Evolutionary conservation across 2,113 vertebrate genomes (phyloP), one percentile per base, ranked within the genome.

Genomic region (Phoxinus phoxinus): DNA sequence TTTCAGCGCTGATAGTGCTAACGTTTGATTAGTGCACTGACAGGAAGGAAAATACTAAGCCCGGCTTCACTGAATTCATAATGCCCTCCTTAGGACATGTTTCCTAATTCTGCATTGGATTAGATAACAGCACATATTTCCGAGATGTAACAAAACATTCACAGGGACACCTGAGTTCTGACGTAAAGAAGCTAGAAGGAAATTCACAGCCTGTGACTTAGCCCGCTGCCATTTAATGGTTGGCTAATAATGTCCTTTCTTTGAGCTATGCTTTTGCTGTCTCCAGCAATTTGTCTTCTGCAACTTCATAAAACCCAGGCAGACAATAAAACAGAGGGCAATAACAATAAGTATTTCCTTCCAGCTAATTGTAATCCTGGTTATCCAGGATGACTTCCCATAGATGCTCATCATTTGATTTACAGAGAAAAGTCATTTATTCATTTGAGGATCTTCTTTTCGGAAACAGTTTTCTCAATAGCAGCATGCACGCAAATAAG

Each of bases 51-150:
- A 88, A 89, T 77, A 81, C 78, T 89, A 92, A 93, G 92, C 89
- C 87, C 85, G 88, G 85, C 90, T 85, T 90, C 86, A 91, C 83
- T 90, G 85, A 88, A 89, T 81, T 88, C 67, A 92, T 90, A 90
- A 89, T 90, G 85, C 83, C 72, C 65, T 79, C 73, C 74, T 86
- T 89, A 90, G 91, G 93, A 90, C 90, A 87, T 76, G 71, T 89
- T 85, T 89, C 88, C 89, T 93, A 90, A 90, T 90, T 94, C 89
- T 91, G 91, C 91, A 93, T 90, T 93, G 90, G 91, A 93, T 92
- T 90, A 91, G 89, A 94, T 91, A 90, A 92, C 92, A 90, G 84
- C 86, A 90, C 91, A 92, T 93, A 92, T 94, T 94, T 94, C 89
- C 89, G 78, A 86, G 87, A 92, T 93, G 92, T 93, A 94, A 92